Percentiles rank a stretch among this genome's conserved stretches.
These are phyloP conservation scores for Hirundichthys speculiger DNA, from an alignment of 2,113 vertebrate species.

Conservation along the genomic window DNA sequence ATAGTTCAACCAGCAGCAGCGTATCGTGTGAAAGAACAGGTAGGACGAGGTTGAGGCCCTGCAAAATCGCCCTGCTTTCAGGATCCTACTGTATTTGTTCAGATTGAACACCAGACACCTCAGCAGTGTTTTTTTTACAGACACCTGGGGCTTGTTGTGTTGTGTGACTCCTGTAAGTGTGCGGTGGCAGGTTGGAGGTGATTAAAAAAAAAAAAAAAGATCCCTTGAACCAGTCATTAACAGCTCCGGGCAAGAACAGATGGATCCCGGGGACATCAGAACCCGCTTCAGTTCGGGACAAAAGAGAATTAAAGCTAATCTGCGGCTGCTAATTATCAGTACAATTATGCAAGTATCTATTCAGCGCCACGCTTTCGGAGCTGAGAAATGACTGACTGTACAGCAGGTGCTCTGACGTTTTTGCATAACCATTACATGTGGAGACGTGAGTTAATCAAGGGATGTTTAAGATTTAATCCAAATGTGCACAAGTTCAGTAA, in stretches of 20 bases:
- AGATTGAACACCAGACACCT: neutral
- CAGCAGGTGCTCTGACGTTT: conserved; percentile 43
- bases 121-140: neutral
- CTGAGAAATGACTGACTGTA: conserved; percentile 13
- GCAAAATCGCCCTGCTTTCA: conserved; percentile 24
- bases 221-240: conserved; percentile 2
- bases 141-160: neutral
- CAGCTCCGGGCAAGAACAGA: conserved; percentile 41
- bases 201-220: conserved; percentile 33
- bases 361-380: conserved; percentile 8
- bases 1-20: conserved; percentile 31
- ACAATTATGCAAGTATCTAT: conserved; percentile 9
- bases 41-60: conserved; percentile 62
- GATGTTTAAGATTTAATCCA: conserved; percentile 40
- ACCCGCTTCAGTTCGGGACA: conserved; percentile 10
- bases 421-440: neutral
- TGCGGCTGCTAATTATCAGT: conserved; percentile 30
- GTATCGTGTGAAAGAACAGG: conserved; percentile 61
- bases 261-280: conserved; percentile 30
- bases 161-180: conserved; percentile 12
- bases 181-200: conserved; percentile 14
- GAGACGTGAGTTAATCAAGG: conserved; percentile 15
- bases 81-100: conserved; percentile 22
- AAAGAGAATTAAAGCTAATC: conserved; percentile 25
- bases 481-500: conserved; percentile 29